Evolutionary conservation across 2,888 invertebrate species (phyloP), one percentile per base, ranked within the genome.

Genomic region (Aromia moschata): DNA sequence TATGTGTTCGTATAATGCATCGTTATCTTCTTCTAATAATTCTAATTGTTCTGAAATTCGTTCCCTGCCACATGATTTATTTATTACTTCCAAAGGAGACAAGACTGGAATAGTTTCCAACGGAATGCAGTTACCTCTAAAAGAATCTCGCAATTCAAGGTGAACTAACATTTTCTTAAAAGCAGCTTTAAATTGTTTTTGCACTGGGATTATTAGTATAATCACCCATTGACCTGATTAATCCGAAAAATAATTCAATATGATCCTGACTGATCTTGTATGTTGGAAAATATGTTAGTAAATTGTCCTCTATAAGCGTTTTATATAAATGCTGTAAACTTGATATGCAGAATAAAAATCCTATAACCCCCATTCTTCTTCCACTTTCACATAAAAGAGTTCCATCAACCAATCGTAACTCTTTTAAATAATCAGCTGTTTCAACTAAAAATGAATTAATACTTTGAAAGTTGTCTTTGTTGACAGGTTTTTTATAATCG

Each of bases 401-500:
- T 25, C 18, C 18, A 44, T 44, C 25, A 44, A 44, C 2, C 14
- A 7, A 17, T 44, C 14, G 20, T 10, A 43, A 43, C 1, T 17
- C 12, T 16, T 15, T 11, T 10, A 43, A 43, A 18, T 43, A 43
- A 18, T 44, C 18, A 25, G 16, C 14, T 44, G 44, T 18, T 25
- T 44, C 44, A 1, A n/a, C 20, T 12, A 44, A 12, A 11, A 25
- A 44, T 44, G 25, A 1, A 25, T 17, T 17, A 17, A 44, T 44
- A 25, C 14, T 25, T 3, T 25, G 25, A 17, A 4, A 17, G 30
- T 44, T 44, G 2, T n/a, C 3, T 25, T 17, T n/a, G 7, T 7
- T 44, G 9, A 44, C 12, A 11, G 56, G 40, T 41, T 47, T 56
- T 46, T 56, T 56, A 17, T 56, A 56, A 14, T 10, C 10, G 16